These are phyloP conservation scores for Drosophila aldrichi DNA, from an alignment of 2,888 invertebrate genomes.

Conservation along the genomic window DNA sequence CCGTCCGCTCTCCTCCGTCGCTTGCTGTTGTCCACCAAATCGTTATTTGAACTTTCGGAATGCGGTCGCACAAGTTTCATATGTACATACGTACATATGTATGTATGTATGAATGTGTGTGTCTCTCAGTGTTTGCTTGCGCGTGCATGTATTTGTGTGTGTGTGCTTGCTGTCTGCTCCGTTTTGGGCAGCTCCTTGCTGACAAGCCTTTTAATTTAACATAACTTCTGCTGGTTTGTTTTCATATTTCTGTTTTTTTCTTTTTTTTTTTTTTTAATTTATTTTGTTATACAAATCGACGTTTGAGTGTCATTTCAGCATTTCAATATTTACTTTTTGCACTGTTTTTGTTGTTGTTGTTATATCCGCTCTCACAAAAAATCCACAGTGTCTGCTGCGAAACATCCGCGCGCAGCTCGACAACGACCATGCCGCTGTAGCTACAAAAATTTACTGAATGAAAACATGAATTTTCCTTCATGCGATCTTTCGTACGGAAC, in stretches of 20 bases:
- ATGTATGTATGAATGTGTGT: slow-evolving; percentile 1
- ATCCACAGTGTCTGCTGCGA: slow-evolving; percentile 18
- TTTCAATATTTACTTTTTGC: slow-evolving; percentile 63
- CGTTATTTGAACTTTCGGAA: slow-evolving; percentile 78
- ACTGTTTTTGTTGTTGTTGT: slow-evolving; percentile 47
- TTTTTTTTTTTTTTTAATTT: neutral
- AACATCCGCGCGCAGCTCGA: slow-evolving; percentile 41
- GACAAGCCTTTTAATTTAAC: slow-evolving; percentile 40
- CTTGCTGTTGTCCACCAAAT: slow-evolving; percentile 32
- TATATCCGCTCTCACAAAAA: slow-evolving; percentile 49
- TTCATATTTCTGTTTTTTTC: slow-evolving; percentile 1
- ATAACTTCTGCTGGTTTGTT: slow-evolving; percentile 17
- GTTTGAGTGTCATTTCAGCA: slow-evolving; percentile 34
- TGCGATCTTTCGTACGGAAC: slow-evolving; percentile 72
- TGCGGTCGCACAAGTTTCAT: slow-evolving; percentile 73
- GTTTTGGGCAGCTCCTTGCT: slow-evolving; percentile 43
- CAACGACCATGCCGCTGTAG: slow-evolving; percentile 74
- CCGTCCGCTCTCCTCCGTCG: slow-evolving; percentile 26
- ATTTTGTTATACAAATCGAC: slow-evolving; percentile 22
- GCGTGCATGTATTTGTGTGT: slow-evolving; percentile 6
- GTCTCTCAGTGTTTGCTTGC: slow-evolving; percentile 3
- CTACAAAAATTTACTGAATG: slow-evolving; percentile 83
- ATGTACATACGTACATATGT: slow-evolving; percentile 12
- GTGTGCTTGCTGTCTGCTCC: slow-evolving; percentile 30
- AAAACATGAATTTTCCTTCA: slow-evolving; percentile 82